Evolutionary conservation across 1,140 invertebrate species (phyloP), one percentile per base, ranked within the genome.

Genomic region (Marisa cornuarietis): DNA sequence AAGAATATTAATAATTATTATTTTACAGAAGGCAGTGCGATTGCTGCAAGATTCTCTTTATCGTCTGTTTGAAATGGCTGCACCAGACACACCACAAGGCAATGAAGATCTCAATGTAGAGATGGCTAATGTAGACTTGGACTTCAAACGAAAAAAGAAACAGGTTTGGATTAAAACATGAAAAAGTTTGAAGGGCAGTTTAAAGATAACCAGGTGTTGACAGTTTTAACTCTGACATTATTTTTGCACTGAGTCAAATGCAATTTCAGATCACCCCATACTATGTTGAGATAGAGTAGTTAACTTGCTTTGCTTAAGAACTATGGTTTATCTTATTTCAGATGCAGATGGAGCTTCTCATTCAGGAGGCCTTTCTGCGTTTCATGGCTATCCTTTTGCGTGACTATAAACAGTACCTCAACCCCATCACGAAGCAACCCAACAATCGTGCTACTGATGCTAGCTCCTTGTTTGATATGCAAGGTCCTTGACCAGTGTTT

Each of bases 351-450:
- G 98, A 99, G 88, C 92, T 98, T 73, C 95, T 96, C 90, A 99
- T 99, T 78, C 97, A 99, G 91, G 98, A 99, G 91, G 96, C 97
- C 11, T 99, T 99, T 92, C 92, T 99, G 52, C 93, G 96, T 73
- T 99, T 99, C 88, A 99, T 98, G 95, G 97, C 96, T 8, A 93
- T 95, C 63, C 95, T 98, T 79, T 90, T 99, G 82, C 96, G 96
- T 89, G 98, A 97, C 8, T 99, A 99, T 91, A 93, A 96, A 71
- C 92, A 93, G 69, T 99, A 94, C 91, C 92, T 99, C 63, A 93
- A 97, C 79, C 98, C 99, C 5, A 99, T 99, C 66, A 98, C 96
- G 3, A 96, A 96, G 89, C 96, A 97, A 1, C 98, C 98, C 0
- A 97, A 95, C 0, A 94, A 96, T 73, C 86, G 87, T 9, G 96